These are phyloP conservation scores for Melopsittacus undulatus DNA, from an alignment of 2,797 vertebrate species.

Conservation along the genomic window DNA sequence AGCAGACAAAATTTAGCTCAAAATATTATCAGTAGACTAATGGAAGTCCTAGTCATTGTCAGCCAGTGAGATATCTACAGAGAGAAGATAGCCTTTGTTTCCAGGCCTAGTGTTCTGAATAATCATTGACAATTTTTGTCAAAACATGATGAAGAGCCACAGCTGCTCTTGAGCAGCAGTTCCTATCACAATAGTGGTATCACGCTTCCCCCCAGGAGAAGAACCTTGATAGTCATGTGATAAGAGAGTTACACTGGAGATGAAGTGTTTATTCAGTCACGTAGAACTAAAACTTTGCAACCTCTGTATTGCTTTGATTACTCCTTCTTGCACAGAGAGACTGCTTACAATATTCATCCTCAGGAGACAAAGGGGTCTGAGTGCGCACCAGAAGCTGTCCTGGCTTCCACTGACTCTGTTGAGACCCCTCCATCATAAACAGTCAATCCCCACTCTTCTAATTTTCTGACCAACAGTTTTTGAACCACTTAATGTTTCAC, in stretches of 20 bases:
- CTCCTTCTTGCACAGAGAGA: background rate
- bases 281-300: background rate
- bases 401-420: background rate
- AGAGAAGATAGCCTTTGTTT: background rate
- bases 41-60: too few species aligned
- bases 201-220: background rate
- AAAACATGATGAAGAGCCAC: background rate
- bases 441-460: background rate
- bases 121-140: background rate
- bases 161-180: background rate
- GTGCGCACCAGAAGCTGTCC: rapidly evolving
- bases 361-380: background rate
- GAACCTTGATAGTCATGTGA: background rate
- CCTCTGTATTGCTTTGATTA: background rate
- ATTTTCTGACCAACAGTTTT: background rate
- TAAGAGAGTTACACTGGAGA: background rate
- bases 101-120: background rate
- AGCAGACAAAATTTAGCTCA: too few species aligned
- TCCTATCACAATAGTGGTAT: background rate
- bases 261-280: background rate
- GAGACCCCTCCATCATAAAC: background rate
- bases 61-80: background rate
- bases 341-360: background rate
- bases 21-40: too few species aligned
- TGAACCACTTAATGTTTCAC: background rate